A percentile compares a stretch with the other conserved stretches of the same genome.
Conservation (phyloP, 2,113 vertebrate genomes). For the Acanthochromis polyacanthus region DNA sequence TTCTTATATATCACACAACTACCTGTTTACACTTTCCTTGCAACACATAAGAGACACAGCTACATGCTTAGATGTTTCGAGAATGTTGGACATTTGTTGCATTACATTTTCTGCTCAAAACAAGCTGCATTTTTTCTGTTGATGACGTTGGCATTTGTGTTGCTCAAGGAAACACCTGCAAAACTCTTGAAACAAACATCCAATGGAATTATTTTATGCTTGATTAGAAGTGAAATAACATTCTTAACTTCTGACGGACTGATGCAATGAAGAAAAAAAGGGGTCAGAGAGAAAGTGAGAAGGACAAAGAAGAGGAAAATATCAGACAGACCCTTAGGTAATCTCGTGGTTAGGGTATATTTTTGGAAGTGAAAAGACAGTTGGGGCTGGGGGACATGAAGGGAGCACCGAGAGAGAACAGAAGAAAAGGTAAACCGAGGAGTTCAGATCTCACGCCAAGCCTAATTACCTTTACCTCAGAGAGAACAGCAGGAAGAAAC, state of each 20-base stretch:
- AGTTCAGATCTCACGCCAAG: slow-evolving; percentile 73
- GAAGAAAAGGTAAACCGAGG: slow-evolving; percentile 51
- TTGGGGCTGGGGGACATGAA: slow-evolving; percentile 36
- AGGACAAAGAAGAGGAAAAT: slow-evolving; percentile 30
- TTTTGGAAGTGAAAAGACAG: slow-evolving; percentile 65
- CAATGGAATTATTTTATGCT: neutral
- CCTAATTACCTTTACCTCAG: slow-evolving; percentile 78
- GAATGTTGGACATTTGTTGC: no score
- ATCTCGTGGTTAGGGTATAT: slow-evolving; percentile 38
- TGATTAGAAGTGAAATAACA: neutral
- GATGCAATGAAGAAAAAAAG: neutral
- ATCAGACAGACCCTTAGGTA: slow-evolving; percentile 30
- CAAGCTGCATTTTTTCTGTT: no score
- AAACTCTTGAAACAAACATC: neutral
- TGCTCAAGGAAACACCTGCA: no score
- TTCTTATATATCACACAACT: no score
- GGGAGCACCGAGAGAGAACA: slow-evolving; percentile 42
- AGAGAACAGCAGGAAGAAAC: slow-evolving; percentile 42
- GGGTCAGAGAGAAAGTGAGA: slow-evolving; percentile 34
- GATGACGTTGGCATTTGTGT: no score
- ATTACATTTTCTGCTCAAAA: no score
- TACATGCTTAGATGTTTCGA: no score
- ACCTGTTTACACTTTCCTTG: no score
- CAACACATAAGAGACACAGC: no score
- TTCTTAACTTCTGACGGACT: slow-evolving; percentile 9